These are phyloP conservation scores for Tipula unca DNA, from an alignment of 2,888 invertebrate genomes.

Conservation along the genomic window DNA sequence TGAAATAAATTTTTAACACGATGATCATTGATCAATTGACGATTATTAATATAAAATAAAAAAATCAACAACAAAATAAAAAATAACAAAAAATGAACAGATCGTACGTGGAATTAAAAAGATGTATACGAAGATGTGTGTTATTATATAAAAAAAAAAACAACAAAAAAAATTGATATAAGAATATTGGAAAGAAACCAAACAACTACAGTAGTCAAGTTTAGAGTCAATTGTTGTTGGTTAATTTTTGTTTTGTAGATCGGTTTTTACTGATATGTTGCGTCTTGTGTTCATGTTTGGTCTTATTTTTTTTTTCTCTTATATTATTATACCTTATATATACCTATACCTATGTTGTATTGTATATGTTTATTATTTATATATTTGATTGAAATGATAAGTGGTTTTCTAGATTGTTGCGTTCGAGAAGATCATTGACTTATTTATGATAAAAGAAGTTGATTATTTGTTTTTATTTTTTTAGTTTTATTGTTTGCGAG, in stretches of 20 bases:
- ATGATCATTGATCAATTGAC: neutral
- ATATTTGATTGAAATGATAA: neutral
- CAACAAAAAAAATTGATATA: neutral
- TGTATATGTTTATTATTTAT: neutral
- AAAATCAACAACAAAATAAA: neutral
- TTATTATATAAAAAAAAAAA: no score
- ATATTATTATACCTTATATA: neutral
- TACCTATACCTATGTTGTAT: neutral
- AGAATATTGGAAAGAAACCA: neutral
- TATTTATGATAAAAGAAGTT: slow-evolving; percentile 8
- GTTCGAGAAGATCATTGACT: neutral
- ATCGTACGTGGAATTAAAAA: neutral
- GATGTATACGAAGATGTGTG: neutral
- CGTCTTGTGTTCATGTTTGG: neutral
- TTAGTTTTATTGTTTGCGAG: neutral
- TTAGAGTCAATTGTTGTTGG: neutral
- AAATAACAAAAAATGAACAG: neutral
- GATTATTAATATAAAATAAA: neutral
- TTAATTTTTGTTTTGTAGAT: neutral
- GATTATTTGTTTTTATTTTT: neutral
- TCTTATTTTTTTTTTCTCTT: neutral
- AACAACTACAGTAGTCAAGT: slow-evolving; percentile 14
- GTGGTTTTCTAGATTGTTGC: neutral
- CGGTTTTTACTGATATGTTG: neutral
- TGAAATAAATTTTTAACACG: neutral